Evolutionary conservation across 2,113 vertebrate species (phyloP).

Genomic region (Oncorhynchus keta): DNA sequence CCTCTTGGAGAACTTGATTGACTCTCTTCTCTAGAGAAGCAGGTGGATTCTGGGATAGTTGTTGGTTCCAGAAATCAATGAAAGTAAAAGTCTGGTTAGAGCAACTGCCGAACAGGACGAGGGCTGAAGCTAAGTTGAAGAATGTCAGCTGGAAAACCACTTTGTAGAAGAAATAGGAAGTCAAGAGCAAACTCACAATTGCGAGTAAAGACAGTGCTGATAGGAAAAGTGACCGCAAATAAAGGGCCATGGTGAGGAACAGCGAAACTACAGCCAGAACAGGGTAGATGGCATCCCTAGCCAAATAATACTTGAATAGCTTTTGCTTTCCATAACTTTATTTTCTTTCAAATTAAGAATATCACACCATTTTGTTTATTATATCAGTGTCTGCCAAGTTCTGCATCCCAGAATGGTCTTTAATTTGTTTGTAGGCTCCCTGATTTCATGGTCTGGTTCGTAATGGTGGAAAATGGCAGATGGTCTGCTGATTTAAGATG

Average conservation of each 20-base stretch:
- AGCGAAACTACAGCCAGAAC: slow-evolving; percentile 83
- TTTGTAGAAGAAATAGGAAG: slow-evolving; percentile 93
- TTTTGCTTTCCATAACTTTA: slow-evolving; percentile 73
- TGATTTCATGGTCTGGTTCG: slow-evolving; percentile 3
- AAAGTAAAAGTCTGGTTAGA: slow-evolving; percentile 93
- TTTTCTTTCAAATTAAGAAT: too few species aligned
- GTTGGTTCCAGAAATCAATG: slow-evolving; percentile 89
- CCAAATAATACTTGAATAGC: slow-evolving; percentile 89
- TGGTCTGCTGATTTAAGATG: neutral
- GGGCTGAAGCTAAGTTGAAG: slow-evolving; percentile 84
- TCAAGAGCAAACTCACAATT: slow-evolving; percentile 81
- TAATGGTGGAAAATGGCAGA: too few species aligned
- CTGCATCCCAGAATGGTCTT: neutral
- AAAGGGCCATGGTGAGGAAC: slow-evolving; percentile 86
- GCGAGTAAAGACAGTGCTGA: slow-evolving; percentile 83
- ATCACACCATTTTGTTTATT: too few species aligned
- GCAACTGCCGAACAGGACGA: slow-evolving; percentile 87
- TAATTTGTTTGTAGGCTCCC: neutral
- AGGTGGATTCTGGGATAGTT: slow-evolving; percentile 84
- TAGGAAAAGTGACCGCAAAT: slow-evolving; percentile 88
- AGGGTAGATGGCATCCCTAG: slow-evolving; percentile 87
- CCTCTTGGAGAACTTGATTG: slow-evolving; percentile 89
- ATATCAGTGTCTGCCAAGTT: neutral
- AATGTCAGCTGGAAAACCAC: slow-evolving; percentile 89
- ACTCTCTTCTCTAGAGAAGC: slow-evolving; percentile 85